Conservation (phyloP, 2,797 vertebrate genomes). For the Channa striata region DNA sequence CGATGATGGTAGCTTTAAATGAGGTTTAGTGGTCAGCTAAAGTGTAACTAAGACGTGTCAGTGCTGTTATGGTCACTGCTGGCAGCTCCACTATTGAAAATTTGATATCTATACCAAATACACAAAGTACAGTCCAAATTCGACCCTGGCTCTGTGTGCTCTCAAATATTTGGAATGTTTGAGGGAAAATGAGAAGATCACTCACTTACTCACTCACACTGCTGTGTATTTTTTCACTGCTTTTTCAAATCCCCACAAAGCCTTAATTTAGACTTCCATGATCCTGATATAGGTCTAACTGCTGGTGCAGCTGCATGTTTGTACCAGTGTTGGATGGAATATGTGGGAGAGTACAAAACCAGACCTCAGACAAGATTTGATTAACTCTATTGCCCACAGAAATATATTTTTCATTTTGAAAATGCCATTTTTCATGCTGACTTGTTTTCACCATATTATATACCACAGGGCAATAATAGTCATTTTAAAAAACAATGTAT, state of each 20-base stretch:
- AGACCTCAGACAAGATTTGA: neutral
- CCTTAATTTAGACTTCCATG: conserved; percentile 61
- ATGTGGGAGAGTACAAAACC: conserved; percentile 30
- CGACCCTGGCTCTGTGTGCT: conserved; percentile 55
- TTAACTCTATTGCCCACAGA: neutral
- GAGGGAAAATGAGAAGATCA: conserved; percentile 42
- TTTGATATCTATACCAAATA: conserved; percentile 51
- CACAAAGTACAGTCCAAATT: conserved; percentile 51
- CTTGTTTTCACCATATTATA: neutral
- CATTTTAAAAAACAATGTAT: neutral
- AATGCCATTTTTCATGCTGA: no score
- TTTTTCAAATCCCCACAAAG: conserved; percentile 65
- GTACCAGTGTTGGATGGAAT: conserved; percentile 41
- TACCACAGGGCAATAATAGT: neutral
- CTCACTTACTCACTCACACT: conserved; percentile 38
- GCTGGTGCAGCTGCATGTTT: conserved; percentile 40
- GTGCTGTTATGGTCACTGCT: conserved; percentile 18
- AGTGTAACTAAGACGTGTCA: conserved; percentile 38
- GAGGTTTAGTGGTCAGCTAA: conserved; percentile 10
- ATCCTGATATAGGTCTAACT: conserved; percentile 50
- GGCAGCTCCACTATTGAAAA: conserved; percentile 36
- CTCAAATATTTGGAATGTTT: conserved; percentile 61
- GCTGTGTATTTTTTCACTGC: conserved; percentile 46
- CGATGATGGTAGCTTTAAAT: conserved; percentile 7
- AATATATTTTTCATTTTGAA: neutral